Evolutionary conservation across 1,140 invertebrate genomes (phyloP).

Genomic region (Macrobrachium rosenbergii): DNA sequence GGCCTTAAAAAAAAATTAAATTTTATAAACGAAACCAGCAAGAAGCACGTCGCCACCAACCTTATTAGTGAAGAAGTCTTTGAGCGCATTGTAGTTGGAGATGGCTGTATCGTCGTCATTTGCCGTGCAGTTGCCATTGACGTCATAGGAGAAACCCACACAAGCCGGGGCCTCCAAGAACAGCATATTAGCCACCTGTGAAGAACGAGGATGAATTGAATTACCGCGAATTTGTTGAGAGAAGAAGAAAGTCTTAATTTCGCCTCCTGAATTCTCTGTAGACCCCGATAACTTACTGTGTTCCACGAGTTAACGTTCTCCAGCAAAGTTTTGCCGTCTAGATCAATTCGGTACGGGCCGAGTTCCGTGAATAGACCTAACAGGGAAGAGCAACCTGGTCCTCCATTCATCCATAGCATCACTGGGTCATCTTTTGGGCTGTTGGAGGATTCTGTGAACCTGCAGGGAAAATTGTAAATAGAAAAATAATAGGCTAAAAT

Average conservation of each 20-base stretch:
- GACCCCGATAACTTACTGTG: too few relatives aligned
- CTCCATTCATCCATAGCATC: slow-evolving; percentile 33
- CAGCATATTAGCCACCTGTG: slow-evolving; percentile 83
- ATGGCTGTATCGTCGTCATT: slow-evolving; percentile 30
- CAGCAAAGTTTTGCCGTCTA: slow-evolving; percentile 17
- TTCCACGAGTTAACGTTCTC: not conserved
- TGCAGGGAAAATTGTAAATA: too few relatives aligned
- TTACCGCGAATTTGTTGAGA: not conserved
- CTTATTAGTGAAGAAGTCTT: slow-evolving; percentile 21
- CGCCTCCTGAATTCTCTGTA: too few relatives aligned
- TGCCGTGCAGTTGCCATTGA: not conserved
- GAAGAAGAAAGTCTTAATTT: too few relatives aligned
- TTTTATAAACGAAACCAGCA: too few relatives aligned
- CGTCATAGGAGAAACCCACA: slow-evolving; percentile 49
- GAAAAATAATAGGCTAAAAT: too few relatives aligned
- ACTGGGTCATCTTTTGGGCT: too few relatives aligned
- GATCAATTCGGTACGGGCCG: slow-evolving; percentile 32
- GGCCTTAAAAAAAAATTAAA: too few relatives aligned
- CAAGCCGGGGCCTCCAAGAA: slow-evolving; percentile 48
- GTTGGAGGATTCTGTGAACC: too few relatives aligned
- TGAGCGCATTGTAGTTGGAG: slow-evolving; percentile 40
- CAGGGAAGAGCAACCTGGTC: slow-evolving; percentile 45
- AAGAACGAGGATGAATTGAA: slow-evolving; percentile 20
- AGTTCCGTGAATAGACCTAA: slow-evolving; percentile 45
- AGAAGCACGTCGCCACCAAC: too few relatives aligned